These are phyloP conservation scores for Branchinecta sandiegonensis DNA, from an alignment of 2,888 invertebrate genomes.

Conservation along the genomic window DNA sequence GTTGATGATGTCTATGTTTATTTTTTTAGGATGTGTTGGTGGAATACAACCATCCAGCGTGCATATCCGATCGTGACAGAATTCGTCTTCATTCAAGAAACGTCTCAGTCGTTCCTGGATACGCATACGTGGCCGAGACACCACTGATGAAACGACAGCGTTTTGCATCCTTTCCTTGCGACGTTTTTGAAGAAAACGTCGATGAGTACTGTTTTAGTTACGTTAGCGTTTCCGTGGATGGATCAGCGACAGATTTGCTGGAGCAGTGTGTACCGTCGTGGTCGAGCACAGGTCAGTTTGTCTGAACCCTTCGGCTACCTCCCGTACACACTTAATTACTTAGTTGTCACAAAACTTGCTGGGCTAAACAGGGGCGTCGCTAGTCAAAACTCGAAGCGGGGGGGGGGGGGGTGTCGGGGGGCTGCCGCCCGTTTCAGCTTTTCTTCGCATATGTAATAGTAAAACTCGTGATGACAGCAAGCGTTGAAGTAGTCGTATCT, in stretches of 20 bases:
- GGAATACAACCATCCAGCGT: conserved; percentile 2
- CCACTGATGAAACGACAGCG: neutral
- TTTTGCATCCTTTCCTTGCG: neutral
- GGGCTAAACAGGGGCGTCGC: too few relatives aligned
- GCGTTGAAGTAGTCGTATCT: too few relatives aligned
- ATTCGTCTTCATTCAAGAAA: conserved; percentile 7
- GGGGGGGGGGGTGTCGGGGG: too few relatives aligned
- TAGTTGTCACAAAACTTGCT: too few relatives aligned
- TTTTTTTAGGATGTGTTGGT: conserved; percentile 12
- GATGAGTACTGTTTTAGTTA: neutral
- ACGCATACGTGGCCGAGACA: neutral
- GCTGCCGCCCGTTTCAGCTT: too few relatives aligned
- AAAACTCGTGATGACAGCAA: too few relatives aligned
- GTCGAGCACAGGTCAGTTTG: neutral
- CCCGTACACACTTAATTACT: too few relatives aligned
- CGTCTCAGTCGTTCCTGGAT: conserved; percentile 11
- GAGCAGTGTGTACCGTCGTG: conserved; percentile 13
- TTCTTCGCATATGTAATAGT: too few relatives aligned
- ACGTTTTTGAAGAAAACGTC: neutral
- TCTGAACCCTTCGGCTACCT: too few relatives aligned
- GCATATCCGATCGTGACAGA: neutral
- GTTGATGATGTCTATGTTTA: too few relatives aligned
- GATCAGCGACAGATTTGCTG: neutral
- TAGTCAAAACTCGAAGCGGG: too few relatives aligned
- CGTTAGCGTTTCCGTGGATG: conserved; percentile 14